These are phyloP conservation scores for Lanius ludovicianus DNA, from an alignment of 2,113 vertebrate species.

Conservation along the genomic window DNA sequence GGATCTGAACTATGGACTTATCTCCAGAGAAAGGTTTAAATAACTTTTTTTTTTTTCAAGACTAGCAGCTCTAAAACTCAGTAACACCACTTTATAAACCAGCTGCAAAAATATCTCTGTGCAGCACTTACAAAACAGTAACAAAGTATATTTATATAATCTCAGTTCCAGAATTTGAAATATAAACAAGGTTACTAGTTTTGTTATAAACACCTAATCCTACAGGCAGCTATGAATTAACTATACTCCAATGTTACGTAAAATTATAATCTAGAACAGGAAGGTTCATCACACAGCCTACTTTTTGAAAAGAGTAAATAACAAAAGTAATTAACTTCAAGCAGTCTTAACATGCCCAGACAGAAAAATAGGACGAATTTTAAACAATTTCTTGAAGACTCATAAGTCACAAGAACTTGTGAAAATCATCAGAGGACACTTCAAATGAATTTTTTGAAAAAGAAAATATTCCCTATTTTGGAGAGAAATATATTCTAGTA, in stretches of 20 bases:
- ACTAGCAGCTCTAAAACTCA: background rate
- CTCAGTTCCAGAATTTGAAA: background rate
- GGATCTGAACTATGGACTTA: background rate
- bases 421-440: background rate
- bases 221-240: background rate
- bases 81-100: background rate
- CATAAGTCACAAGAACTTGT: background rate
- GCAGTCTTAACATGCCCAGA: background rate
- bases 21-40: background rate
- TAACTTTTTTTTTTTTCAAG: background rate
- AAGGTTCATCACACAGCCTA: background rate
- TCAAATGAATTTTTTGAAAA: background rate
- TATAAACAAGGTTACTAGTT: background rate
- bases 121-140: background rate
- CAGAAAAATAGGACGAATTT: background rate
- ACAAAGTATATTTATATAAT: background rate
- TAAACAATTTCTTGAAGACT: background rate
- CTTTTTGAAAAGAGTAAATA: background rate
- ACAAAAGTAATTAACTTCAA: background rate
- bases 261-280: background rate
- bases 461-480: background rate
- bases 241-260: background rate
- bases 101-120: background rate
- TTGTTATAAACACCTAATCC: background rate
- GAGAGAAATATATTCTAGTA: background rate